These are phyloP conservation scores for Arctopsyche grandis DNA, from an alignment of 1,140 invertebrate species.

Conservation along the genomic window DNA sequence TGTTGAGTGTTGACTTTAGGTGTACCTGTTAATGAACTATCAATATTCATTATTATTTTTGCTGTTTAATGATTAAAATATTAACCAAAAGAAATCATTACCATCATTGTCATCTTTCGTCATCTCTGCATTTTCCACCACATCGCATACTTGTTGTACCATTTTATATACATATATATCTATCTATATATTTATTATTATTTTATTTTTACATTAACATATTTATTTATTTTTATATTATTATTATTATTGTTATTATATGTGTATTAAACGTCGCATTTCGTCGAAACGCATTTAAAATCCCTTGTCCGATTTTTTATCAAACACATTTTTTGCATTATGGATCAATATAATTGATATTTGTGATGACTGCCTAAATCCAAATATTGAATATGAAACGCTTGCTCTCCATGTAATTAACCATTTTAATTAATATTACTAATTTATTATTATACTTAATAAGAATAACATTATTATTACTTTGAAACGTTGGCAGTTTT, in stretches of 20 bases:
- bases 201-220: background rate
- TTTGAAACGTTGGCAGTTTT: background rate
- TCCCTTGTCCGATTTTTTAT: background rate
- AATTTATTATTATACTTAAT: background rate
- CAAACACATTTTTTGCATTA: background rate
- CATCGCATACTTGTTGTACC: constrained; percentile 20
- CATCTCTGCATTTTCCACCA: constrained; percentile 35
- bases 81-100: constrained; percentile 21
- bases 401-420: constrained; percentile 13
- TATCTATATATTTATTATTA: background rate
- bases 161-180: background rate
- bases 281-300: constrained; percentile 5
- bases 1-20: constrained; percentile 45
- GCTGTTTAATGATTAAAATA: constrained; percentile 27
- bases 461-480: background rate
- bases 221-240: background rate
- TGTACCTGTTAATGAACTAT: constrained; percentile 23
- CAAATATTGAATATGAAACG: constrained; percentile 2
- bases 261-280: constrained; percentile 19
- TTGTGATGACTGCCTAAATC: constrained; percentile 27
- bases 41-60: constrained; percentile 25
- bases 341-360: constrained; percentile 12
- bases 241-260: background rate
- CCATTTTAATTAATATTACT: background rate
- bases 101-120: constrained; percentile 43